A percentile compares a stretch with the other conserved stretches of the same genome.
Evolutionary conservation across 2,888 invertebrate genomes (phyloP).

Genomic region (Brachypalpus laphriformis): DNA sequence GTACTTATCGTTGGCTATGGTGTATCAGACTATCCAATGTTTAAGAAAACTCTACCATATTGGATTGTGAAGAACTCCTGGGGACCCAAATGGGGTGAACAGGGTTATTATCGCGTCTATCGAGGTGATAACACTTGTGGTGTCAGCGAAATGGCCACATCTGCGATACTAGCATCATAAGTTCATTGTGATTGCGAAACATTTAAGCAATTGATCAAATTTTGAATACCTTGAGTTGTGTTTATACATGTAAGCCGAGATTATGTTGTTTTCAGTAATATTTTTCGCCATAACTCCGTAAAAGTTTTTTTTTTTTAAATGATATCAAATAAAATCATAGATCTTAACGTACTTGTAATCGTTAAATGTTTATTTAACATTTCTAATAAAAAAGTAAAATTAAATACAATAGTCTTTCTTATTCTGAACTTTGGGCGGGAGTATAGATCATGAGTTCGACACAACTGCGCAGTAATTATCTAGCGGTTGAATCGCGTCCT

Average conservation of each 20-base stretch:
- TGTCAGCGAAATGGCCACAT: slow-evolving; percentile 94
- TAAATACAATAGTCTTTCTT: not conserved
- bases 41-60: slow-evolving; percentile 92
- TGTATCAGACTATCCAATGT: slow-evolving; percentile 89
- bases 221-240: slow-evolving; percentile 13
- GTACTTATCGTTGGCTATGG: slow-evolving; percentile 98
- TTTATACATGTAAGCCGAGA: slow-evolving; percentile 1
- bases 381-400: slow-evolving; percentile 26
- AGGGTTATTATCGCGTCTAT: slow-evolving; percentile 97
- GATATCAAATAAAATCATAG: slow-evolving; percentile 20
- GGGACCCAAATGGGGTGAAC: slow-evolving; percentile 95
- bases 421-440: no score
- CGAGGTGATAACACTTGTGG: slow-evolving; percentile 97
- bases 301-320: slow-evolving; percentile 13
- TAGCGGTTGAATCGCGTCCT: no score
- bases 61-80: slow-evolving; percentile 98
- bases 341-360: not conserved
- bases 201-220: slow-evolving; percentile 36
- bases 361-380: slow-evolving; percentile 29
- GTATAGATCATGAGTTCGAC: no score
- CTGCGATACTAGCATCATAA: slow-evolving; percentile 86
- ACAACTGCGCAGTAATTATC: no score
- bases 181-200: not conserved
- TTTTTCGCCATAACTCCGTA: slow-evolving; percentile 4
- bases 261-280: slow-evolving; percentile 7